Percentiles rank a stretch among this genome's conserved stretches.
These are phyloP conservation scores for Crenichthys baileyi DNA, from an alignment of 2,797 vertebrate genomes.

Conservation along the genomic window DNA sequence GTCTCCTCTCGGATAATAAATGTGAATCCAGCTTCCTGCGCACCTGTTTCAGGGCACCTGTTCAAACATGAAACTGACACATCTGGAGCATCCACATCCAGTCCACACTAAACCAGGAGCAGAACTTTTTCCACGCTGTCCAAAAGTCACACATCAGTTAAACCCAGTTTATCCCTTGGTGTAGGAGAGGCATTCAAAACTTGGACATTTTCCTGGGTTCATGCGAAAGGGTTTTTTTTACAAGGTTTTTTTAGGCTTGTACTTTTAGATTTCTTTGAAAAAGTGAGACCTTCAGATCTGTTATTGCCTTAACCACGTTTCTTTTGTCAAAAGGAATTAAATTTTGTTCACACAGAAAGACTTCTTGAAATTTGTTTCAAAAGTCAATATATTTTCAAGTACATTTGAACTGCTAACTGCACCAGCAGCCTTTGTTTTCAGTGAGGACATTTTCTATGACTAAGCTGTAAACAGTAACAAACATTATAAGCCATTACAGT, in stretches of 20 bases:
- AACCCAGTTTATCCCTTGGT: no score
- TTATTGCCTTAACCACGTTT: neutral
- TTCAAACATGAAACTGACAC: constrained; percentile 55
- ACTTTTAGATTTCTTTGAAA: neutral
- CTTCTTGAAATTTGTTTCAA: neutral
- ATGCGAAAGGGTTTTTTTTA: neutral
- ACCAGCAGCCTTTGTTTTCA: neutral
- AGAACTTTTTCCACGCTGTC: neutral
- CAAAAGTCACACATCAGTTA: neutral
- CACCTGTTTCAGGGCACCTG: constrained; percentile 80
- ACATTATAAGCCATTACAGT: neutral
- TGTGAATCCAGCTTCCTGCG: constrained; percentile 69
- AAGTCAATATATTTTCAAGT: neutral
- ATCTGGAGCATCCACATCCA: constrained; percentile 20
- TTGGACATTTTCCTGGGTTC: neutral
- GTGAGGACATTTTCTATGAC: neutral
- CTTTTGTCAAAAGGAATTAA: neutral
- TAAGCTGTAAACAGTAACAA: neutral
- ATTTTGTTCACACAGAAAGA: neutral
- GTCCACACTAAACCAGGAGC: neutral
- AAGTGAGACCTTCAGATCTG: neutral
- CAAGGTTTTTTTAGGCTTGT: neutral
- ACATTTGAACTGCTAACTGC: neutral
- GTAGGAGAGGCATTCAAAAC: neutral
- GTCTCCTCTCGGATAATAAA: constrained; percentile 65